phyloP scores from a whole-genome alignment of 1,140 invertebrate species.

The Heliconius hermathena region DNA sequence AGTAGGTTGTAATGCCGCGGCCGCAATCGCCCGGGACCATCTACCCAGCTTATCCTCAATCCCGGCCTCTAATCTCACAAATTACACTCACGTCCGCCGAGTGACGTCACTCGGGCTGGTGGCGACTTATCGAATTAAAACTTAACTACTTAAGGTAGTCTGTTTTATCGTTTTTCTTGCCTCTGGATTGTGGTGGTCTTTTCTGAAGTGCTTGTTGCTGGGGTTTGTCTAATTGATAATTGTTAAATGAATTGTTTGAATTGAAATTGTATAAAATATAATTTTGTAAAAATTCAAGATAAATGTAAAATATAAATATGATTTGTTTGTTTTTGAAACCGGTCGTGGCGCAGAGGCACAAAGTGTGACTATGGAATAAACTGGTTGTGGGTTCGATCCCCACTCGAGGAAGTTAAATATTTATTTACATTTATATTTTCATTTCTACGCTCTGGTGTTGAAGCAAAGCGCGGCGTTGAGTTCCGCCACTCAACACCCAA shows the following conservation, averaged over 20 bases:
- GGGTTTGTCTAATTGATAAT: not conserved
- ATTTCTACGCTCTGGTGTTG: no score
- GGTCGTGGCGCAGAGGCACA: no score
- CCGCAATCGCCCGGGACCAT: slow-evolving; percentile 31
- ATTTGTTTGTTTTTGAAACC: no score
- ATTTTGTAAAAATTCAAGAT: no score
- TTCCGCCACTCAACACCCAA: no score
- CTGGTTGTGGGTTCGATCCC: no score
- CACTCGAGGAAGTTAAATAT: no score
- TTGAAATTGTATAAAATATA: not conserved
- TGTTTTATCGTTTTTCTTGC: slow-evolving; percentile 9
- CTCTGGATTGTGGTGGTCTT: not conserved
- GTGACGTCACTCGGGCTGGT: slow-evolving; percentile 33
- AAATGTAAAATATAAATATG: no score
- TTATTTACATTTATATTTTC: no score
- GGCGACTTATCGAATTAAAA: slow-evolving; percentile 42
- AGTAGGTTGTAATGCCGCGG: slow-evolving; percentile 18
- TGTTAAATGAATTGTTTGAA: not conserved
- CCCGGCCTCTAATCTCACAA: slow-evolving; percentile 39
- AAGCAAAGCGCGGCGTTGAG: no score
- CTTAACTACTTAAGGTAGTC: slow-evolving; percentile 35
- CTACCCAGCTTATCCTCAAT: slow-evolving; percentile 26
- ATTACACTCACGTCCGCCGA: slow-evolving; percentile 33
- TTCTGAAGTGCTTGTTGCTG: not conserved
- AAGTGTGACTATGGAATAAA: no score